Conservation (phyloP, 2,113 vertebrate genomes). For the Bostrychus sinensis region DNA sequence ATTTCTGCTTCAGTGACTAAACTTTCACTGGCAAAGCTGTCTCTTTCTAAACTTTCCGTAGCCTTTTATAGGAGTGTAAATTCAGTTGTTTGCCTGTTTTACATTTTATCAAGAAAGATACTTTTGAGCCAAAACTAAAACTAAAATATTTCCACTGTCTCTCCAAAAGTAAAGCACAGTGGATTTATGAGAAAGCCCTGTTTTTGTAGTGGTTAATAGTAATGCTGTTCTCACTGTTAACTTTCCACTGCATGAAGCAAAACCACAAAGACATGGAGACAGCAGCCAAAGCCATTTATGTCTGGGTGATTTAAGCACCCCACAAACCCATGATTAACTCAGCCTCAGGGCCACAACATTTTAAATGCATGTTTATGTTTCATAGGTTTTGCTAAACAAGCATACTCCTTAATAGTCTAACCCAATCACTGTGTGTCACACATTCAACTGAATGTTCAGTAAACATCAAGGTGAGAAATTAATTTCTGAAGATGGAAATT, state of each 20-base stretch:
- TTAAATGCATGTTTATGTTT: constrained; percentile 14
- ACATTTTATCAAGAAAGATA: not conserved
- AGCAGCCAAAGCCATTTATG: constrained; percentile 23
- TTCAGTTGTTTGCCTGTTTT: not conserved
- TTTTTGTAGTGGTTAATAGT: constrained; percentile 16
- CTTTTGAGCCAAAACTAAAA: constrained; percentile 24
- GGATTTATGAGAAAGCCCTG: constrained; percentile 42
- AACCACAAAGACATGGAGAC: constrained; percentile 42
- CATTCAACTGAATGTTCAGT: not conserved
- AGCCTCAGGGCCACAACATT: constrained; percentile 24
- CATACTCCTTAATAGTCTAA: not conserved
- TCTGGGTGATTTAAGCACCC: constrained; percentile 32
- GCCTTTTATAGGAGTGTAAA: not conserved
- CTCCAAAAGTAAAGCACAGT: constrained; percentile 28
- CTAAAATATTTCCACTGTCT: constrained; percentile 60
- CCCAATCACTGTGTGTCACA: not conserved
- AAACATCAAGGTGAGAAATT: constrained; percentile 13
- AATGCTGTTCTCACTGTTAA: constrained; percentile 32
- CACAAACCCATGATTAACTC: constrained; percentile 27
- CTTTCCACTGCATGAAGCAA: constrained; percentile 63
- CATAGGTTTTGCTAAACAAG: constrained; percentile 11
- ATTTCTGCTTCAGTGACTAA: not conserved
- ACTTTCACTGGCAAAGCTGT: constrained; percentile 10
- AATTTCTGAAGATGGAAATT: constrained; percentile 18
- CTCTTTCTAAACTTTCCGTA: not conserved